These are phyloP conservation scores for Danionella cerebrum DNA, from an alignment of 2,113 vertebrate species.

Conservation along the genomic window DNA sequence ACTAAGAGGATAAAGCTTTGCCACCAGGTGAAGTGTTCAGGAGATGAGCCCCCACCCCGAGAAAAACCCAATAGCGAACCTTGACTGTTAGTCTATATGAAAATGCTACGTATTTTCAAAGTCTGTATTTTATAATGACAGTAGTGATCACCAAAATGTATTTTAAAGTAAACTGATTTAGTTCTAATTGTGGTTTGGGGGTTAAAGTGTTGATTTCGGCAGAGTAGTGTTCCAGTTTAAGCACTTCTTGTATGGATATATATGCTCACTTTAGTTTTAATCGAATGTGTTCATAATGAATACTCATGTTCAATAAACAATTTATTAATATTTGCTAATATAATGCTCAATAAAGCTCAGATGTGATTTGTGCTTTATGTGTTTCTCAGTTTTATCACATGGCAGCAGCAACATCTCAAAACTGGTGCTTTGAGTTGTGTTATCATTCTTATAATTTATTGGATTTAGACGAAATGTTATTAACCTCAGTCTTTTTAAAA, in stretches of 20 bases:
- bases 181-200: conserved; percentile 11
- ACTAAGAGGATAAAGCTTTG: background rate
- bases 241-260: conserved; percentile 10
- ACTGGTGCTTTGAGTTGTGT: too few relatives aligned
- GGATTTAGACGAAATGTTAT: too few relatives aligned
- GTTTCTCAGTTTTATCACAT: too few relatives aligned
- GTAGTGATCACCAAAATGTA: conserved; percentile 34
- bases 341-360: conserved; percentile 57
- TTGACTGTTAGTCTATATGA: conserved; percentile 59
- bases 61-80: conserved; percentile 33
- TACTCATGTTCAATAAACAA: too few relatives aligned
- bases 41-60: conserved; percentile 34
- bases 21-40: conserved; percentile 43
- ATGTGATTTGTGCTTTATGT: conserved; percentile 17
- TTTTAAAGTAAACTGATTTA: conserved; percentile 45
- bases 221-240: background rate
- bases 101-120: conserved; percentile 56
- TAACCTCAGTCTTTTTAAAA: too few relatives aligned
- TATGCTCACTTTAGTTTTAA: conserved; percentile 48
- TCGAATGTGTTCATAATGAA: conserved; percentile 51
- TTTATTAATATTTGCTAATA: conserved; percentile 46
- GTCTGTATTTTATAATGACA: conserved; percentile 54
- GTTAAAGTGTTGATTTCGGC: background rate
- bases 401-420: too few relatives aligned
- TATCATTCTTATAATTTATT: too few relatives aligned